Evolutionary conservation across 2,113 vertebrate genomes (phyloP).

Genomic region (Anoplopoma fimbria): DNA sequence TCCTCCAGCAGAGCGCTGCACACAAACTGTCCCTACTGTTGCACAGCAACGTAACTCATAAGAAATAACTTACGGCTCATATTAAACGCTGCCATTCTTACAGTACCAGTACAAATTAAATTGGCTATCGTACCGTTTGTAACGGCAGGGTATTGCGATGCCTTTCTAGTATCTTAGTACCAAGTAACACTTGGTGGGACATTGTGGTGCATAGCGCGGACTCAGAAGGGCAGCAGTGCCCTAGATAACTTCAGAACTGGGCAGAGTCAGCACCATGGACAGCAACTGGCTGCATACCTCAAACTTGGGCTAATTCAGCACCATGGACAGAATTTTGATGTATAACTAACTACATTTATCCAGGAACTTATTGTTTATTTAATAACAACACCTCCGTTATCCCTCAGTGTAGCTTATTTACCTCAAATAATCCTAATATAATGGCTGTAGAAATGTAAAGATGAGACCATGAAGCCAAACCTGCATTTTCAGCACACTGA

Average conservation of each 20-base stretch:
- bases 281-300: neutral
- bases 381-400: neutral
- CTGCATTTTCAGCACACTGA: neutral
- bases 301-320: neutral
- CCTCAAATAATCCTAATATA: neutral
- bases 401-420: neutral
- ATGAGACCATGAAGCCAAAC: neutral
- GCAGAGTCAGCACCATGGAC: conserved; percentile 8
- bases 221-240: neutral
- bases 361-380: neutral
- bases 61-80: neutral
- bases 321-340: neutral
- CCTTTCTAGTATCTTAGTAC: neutral
- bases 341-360: neutral
- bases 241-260: neutral
- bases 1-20: neutral
- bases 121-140: neutral
- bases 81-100: too few species aligned
- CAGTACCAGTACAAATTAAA: too few species aligned
- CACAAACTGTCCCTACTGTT: neutral
- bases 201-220: neutral
- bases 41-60: neutral
- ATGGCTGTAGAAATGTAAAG: neutral
- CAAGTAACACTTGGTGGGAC: neutral
- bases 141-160: neutral